Base-by-base conservation (phyloP, 2,888 invertebrate species). In the Prosopocoilus inquinatus region DNA sequence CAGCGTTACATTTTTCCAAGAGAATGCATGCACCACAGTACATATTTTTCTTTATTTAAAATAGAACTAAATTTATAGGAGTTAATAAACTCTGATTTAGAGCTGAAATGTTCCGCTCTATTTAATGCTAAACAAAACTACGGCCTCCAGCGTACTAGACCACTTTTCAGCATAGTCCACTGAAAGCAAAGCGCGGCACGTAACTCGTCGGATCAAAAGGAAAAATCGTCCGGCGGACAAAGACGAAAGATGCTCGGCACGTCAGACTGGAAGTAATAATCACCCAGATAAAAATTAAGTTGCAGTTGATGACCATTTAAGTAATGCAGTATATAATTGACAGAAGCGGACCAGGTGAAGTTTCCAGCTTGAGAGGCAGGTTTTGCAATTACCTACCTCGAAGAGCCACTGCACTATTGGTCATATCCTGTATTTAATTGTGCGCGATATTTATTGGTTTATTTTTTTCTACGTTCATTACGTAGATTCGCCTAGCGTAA, bases 261-360 rank as follows among this genome's bases (percentile, higher is more conserved):
- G 41, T 13, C 13, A 16, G 9, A 7, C 12, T 11, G 9, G 9
- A 41, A 50, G 61, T 58, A 63, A 63, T 66, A 65, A 67, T 62
- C 56, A 58, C 50, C 55, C 48, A 55, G 59, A 63, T 67, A 65
- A 67, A 65, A 68, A 66, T 67, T 64, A 61, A 64, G 58, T 65
- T 63, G 64, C 64, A 67, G 67, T 70, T 64, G 67, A 68, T 66
- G 69, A 67, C 69, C 70, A 67, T 69, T 70, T 70, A 71, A 68
- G 67, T 69, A 71, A 70, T 69, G 68, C 69, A 65, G 68, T 61
- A 59, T 62, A 69, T 70, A 70, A 69, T 69, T 70, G 71, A 68
- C 68, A 65, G 56, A 59, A 67, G 67, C 61, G 60, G 67, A 46
- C 61, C 67, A 67, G 50, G 43, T 39, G 52, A 53, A 50, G 28